Evolutionary conservation across 2,113 vertebrate species (phyloP), one percentile per base, ranked within the genome.

Genomic region (Hemichromis elongatus): DNA sequence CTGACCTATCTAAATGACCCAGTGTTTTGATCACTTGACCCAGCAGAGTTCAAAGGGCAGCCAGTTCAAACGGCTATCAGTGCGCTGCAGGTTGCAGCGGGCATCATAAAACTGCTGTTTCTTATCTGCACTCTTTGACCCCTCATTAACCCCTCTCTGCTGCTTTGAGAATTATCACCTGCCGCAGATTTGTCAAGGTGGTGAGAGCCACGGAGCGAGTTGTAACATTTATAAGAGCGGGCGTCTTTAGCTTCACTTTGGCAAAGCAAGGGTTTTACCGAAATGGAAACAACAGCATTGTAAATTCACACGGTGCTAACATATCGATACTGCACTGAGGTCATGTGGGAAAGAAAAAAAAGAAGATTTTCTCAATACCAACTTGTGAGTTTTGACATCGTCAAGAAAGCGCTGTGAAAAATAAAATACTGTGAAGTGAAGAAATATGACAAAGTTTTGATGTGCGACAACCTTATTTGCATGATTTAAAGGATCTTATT

Each of bases 111-210:
- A 86, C 85, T 28, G 68, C 82, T 93, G 90, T 93, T 92, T 92
- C 92, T 94, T 95, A 95, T 95, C 89, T 81, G 89, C 91, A 93
- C 92, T 85, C 90, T 93, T 92, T 96, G 95, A 96, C 96, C 96
- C 89, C 94, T 95, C 95, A 96, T 96, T 96, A 95, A 96, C 92
- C 95, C 84, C 86, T 91, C 80, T 68, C 79, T 42, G 19, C 89
- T 16, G 80, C 63, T 47, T 26, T 12, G 80, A 93, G 89, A 96
- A 81, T 92, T 90, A 96, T 95, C 92, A 82, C 88, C 91, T 88
- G 90, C 80, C 83, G 77, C 81, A 21, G 24, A 75, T 75, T 75
- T 75, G 70, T 33, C 10, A 26, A 75, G 45, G 70, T 6, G 11
- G 26, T 75, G 68, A 75, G 45, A 50, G 68, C 30, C 26, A 73